phyloP scores from a whole-genome alignment of 2,113 vertebrate genomes.

The Ptilorrhoa leucosticta region DNA sequence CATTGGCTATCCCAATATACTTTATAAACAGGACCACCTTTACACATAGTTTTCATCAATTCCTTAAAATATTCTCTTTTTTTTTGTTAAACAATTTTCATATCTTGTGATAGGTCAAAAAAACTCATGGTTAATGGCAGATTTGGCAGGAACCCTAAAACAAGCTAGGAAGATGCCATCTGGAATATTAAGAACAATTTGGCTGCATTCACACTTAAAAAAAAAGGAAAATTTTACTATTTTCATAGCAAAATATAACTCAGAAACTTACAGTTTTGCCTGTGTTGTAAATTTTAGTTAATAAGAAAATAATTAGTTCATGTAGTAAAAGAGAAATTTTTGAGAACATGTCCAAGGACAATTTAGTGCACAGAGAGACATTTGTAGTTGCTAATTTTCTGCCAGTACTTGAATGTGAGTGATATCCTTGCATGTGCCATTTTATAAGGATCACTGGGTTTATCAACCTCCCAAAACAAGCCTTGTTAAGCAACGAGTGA shows the following conservation, averaged over 20 bases:
- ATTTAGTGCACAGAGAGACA: neutral
- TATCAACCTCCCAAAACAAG: neutral
- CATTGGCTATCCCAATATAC: neutral
- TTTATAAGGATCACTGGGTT: neutral
- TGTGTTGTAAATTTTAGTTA: neutral
- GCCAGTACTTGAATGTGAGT: neutral
- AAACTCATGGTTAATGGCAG: neutral
- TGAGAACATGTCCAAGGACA: neutral
- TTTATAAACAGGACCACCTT: neutral
- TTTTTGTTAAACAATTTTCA: neutral
- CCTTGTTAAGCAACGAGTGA: neutral
- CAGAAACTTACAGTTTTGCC: neutral
- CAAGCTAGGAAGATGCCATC: neutral
- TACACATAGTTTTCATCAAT: neutral
- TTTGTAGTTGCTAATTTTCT: neutral
- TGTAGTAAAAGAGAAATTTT: neutral
- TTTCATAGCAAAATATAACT: neutral
- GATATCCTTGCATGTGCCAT: neutral
- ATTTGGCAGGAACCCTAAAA: neutral
- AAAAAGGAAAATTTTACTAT: neutral
- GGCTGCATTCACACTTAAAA: neutral
- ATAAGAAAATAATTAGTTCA: neutral
- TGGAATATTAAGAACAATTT: neutral
- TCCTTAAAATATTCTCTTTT: neutral
- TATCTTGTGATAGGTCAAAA: neutral